Evolutionary conservation across 2,888 invertebrate genomes (phyloP).

Genomic region (Osmoderma eremita): DNA sequence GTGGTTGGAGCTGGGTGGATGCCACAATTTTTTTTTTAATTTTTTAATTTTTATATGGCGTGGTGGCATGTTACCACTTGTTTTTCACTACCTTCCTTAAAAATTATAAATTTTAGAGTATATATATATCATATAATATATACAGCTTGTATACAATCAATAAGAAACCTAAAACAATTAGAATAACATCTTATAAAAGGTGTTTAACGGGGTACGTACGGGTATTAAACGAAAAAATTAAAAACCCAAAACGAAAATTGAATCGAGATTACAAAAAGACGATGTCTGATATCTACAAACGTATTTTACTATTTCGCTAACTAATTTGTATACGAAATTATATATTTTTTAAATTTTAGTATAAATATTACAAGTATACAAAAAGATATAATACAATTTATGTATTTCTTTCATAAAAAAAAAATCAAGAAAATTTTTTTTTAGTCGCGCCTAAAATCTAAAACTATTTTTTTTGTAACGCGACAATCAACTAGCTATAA

Average conservation of each 20-base stretch:
- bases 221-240: slow-evolving; percentile 53
- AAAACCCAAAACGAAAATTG: slow-evolving; percentile 56
- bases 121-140: slow-evolving; percentile 62
- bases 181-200: too few relatives aligned
- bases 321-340: slow-evolving; percentile 59
- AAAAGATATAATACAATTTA: too few relatives aligned
- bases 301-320: slow-evolving; percentile 10
- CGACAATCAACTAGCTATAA: slow-evolving; percentile 22
- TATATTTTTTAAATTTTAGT: slow-evolving; percentile 33
- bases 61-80: slow-evolving; percentile 62
- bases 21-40: slow-evolving; percentile 40
- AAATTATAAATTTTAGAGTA: slow-evolving; percentile 59
- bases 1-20: background rate
- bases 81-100: slow-evolving; percentile 57
- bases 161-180: slow-evolving; percentile 56
- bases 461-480: slow-evolving; percentile 32
- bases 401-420: too few relatives aligned
- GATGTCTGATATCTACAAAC: slow-evolving; percentile 47
- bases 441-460: slow-evolving; percentile 21
- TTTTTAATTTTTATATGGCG: slow-evolving; percentile 52
- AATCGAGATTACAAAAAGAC: too few relatives aligned
- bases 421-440: too few relatives aligned
- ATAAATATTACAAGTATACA: too few relatives aligned
- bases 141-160: slow-evolving; percentile 65
- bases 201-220: too few relatives aligned